Evolutionary conservation across 1,140 invertebrate genomes (phyloP), one percentile per base, ranked within the genome.

Genomic region (Ephestia elutella): DNA sequence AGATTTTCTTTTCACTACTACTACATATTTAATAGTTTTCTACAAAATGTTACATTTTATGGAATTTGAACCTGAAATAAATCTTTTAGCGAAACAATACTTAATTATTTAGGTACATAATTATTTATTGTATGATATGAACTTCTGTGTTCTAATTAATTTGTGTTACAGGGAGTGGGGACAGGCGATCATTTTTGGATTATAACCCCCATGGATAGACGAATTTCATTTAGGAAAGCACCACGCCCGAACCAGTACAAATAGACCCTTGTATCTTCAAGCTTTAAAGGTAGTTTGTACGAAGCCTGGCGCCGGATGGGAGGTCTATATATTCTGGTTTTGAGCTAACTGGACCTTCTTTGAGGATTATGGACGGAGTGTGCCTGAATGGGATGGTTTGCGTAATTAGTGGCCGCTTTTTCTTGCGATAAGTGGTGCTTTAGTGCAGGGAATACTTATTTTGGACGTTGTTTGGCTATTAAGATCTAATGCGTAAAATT

Each of bases 181-280:
- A 83, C 77, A 79, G 67, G 70, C 79, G 76, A 86, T 86, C 80
- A 86, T 86, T 86, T 85, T 79, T 77, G 80, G 81, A 86, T 86
- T 83, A 85, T 82, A 73, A 65, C 77, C 75, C 72, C 69, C 68
- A 55, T 64, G 78, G 80, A 85, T 81, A 82, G 68, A 77, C 71
- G 82, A 82, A 87, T 87, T 87, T 44, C 82, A 87, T 85, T 87
- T 75, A 71, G 66, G 71, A 74, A 76, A 78, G 75, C 75, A 71
- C 74, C 70, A 56, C 59, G 56, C 59, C 56, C 49, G 9, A n/a
- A 65, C 83, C 80, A 78, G 49, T 61, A 48, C 75, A 71, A 49
- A n/a, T 38, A 63, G 81, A 75, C 32, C 80, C 49, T 54, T 63
- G 62, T 66, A 69, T 53, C 19, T 53, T 13, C 10, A 10, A 13